A percentile compares a stretch with the other conserved stretches of the same genome.
These are phyloP conservation scores for Reticulitermes lucifugus DNA, from an alignment of 2,888 invertebrate species.

Conservation along the genomic window DNA sequence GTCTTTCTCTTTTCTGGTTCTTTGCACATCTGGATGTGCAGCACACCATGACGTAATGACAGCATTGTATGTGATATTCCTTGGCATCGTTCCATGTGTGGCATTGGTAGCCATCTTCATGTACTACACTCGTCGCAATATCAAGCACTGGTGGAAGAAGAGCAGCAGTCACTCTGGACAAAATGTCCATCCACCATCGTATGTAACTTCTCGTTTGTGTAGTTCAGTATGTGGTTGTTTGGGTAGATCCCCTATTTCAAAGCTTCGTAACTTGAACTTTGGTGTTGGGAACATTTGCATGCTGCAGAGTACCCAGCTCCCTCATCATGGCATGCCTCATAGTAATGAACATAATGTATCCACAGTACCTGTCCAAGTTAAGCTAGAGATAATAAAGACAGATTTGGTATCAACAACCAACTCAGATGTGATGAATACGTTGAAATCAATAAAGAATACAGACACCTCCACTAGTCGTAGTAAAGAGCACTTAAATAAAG, in stretches of 20 bases:
- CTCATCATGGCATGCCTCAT: neutral
- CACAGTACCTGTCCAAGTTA: conserved; percentile 46
- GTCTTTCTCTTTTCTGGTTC: conserved; percentile 55
- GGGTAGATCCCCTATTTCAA: neutral
- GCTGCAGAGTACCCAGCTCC: neutral
- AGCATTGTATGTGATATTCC: conserved; percentile 87
- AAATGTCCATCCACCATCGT: conserved; percentile 66
- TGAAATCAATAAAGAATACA: neutral
- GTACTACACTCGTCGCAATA: conserved; percentile 78
- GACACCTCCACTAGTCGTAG: neutral
- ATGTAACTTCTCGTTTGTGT: conserved; percentile 58
- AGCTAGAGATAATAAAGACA: conserved; percentile 70
- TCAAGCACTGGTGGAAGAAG: conserved; percentile 69
- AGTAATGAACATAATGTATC: neutral
- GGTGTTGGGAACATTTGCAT: conserved; percentile 11
- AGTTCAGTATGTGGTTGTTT: conserved; percentile 15
- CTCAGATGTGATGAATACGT: conserved; percentile 66
- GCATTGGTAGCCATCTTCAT: conserved; percentile 75
- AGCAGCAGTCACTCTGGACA: conserved; percentile 37
- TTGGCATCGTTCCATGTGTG: conserved; percentile 83
- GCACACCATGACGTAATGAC: conserved; percentile 82
- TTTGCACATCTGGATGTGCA: conserved; percentile 61
- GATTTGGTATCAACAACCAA: conserved; percentile 76
- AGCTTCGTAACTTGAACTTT: neutral
- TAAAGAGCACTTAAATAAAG: neutral